Evolutionary conservation across 2,113 vertebrate genomes (phyloP).

Genomic region (Hystrix cristata): DNA sequence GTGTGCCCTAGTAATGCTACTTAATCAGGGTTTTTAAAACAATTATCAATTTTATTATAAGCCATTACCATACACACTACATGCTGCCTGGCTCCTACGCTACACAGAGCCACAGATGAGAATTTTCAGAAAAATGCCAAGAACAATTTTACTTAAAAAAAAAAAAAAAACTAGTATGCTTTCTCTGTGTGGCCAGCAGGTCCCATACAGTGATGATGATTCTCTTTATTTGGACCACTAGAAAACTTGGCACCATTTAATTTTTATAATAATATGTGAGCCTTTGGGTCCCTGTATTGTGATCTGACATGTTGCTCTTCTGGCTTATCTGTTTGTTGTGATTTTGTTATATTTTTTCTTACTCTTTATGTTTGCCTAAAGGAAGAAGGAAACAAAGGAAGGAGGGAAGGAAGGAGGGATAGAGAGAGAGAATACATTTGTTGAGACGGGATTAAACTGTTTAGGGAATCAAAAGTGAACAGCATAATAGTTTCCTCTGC

Average conservation of each 20-base stretch:
- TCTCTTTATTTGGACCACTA: not conserved
- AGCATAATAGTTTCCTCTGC: not conserved
- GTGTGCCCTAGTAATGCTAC: not conserved
- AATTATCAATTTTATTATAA: not conserved
- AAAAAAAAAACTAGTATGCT: not conserved
- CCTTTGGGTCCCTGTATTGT: not conserved
- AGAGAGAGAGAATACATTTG: not conserved
- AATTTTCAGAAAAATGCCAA: not conserved
- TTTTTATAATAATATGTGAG: not conserved
- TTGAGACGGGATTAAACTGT: not conserved
- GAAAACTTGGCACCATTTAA: not conserved
- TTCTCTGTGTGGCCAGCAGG: not conserved
- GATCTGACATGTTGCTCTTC: not conserved
- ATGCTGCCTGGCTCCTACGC: not conserved
- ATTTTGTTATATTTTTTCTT: not conserved
- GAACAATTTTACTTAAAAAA: not conserved
- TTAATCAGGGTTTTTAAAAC: not conserved
- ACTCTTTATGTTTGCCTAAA: not conserved
- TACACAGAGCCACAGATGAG: not conserved
- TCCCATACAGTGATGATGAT: not conserved
- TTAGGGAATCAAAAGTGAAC: not conserved
- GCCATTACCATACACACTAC: not conserved
- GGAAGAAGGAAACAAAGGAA: not conserved
- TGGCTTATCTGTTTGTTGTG: not conserved
- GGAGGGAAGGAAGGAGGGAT: not conserved